Evolutionary conservation across 1,140 invertebrate species (phyloP).

Genomic region (Psilanteris sp.): DNA sequence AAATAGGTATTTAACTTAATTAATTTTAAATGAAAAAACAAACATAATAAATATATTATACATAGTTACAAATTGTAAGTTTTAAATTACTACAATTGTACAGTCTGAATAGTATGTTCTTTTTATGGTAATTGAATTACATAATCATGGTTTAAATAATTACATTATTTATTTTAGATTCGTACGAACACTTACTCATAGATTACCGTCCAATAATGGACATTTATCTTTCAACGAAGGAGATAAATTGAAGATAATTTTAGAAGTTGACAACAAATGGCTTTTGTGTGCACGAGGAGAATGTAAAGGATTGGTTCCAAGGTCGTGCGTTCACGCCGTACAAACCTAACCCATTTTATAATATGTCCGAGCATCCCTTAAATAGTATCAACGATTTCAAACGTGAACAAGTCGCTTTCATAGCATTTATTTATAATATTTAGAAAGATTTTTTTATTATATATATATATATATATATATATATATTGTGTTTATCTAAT

Average conservation of each 20-base stretch:
- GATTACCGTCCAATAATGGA: conserved; percentile 86
- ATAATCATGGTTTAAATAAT: too few relatives aligned
- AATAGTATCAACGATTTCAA: conserved; percentile 25
- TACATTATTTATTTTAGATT: conserved; percentile 77
- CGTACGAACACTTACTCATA: conserved; percentile 86
- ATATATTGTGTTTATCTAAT: too few relatives aligned
- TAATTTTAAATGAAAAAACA: too few relatives aligned
- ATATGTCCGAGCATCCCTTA: conserved; percentile 2
- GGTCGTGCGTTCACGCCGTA: conserved; percentile 84
- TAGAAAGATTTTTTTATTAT: too few relatives aligned
- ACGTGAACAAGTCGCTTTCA: conserved; percentile 33
- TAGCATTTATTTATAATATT: conserved; percentile 23
- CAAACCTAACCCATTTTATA: conserved; percentile 73
- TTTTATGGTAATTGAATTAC: too few relatives aligned
- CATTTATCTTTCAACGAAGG: conserved; percentile 90
- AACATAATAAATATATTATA: too few relatives aligned
- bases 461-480: too few relatives aligned
- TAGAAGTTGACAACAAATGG: conserved; percentile 89
- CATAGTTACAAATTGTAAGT: too few relatives aligned
- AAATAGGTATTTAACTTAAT: too few relatives aligned
- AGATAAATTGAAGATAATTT: conserved; percentile 85
- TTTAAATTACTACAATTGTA: too few relatives aligned
- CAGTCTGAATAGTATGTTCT: too few relatives aligned
- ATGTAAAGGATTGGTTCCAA: conserved; percentile 88
- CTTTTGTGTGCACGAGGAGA: conserved; percentile 87